Conservation (phyloP, 2,113 vertebrate species). For the Protomyctophum bolini region DNA sequence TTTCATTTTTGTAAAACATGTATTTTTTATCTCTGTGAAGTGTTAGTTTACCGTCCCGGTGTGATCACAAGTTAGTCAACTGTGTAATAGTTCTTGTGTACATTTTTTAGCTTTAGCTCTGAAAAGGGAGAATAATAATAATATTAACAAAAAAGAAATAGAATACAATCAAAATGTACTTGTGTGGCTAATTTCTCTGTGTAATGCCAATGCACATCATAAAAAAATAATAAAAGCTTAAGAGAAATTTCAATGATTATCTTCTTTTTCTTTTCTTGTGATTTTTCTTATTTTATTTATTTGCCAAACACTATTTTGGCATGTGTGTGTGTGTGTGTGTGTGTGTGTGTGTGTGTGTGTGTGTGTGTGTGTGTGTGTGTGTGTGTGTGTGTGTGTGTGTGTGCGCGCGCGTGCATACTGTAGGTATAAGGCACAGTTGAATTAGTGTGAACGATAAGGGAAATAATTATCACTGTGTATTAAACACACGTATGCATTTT, state of each 20-base stretch:
- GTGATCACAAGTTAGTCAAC: constrained; percentile 74
- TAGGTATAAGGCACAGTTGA: too few species aligned
- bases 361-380: not conserved
- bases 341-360: not conserved
- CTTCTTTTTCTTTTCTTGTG: not conserved
- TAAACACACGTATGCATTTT: too few species aligned
- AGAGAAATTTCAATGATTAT: constrained; percentile 31
- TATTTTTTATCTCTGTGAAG: constrained; percentile 64
- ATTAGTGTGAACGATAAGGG: too few species aligned
- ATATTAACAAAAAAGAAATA: constrained; percentile 57
- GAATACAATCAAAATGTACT: constrained; percentile 70
- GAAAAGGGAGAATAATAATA: constrained; percentile 71
- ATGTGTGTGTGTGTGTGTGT: not conserved
- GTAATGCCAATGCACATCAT: constrained; percentile 72
- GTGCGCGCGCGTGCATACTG: not conserved
- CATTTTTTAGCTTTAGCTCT: constrained; percentile 79
- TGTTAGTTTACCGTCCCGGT: constrained; percentile 73
- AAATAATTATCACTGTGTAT: too few species aligned
- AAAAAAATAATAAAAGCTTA: constrained; percentile 71
- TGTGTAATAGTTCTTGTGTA: constrained; percentile 77
- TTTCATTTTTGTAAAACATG: constrained; percentile 15
- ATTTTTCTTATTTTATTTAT: not conserved
- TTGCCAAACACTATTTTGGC: too few species aligned
- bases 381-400: not conserved
- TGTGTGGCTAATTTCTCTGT: constrained; percentile 78